These are phyloP conservation scores for Xenotilapia leptura DNA, from an alignment of 2,113 vertebrate genomes.

Conservation along the genomic window DNA sequence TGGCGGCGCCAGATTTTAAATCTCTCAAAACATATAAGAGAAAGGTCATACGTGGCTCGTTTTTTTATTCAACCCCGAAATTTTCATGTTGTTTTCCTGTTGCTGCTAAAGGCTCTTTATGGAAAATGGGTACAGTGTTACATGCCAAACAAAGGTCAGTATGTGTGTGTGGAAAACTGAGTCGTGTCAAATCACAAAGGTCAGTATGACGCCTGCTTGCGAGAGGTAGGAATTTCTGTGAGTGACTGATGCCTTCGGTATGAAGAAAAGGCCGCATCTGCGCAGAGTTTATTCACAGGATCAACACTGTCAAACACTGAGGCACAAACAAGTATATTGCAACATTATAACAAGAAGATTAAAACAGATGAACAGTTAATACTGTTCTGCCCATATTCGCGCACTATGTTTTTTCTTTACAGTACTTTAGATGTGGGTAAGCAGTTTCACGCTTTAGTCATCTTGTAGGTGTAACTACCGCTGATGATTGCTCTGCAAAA, in stretches of 20 bases:
- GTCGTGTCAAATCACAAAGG: conserved; percentile 47
- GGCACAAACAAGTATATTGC: neutral
- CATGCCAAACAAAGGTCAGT: conserved; percentile 67
- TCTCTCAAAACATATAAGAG: neutral
- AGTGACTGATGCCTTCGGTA: neutral
- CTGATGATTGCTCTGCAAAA: conserved; percentile 17
- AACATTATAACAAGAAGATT: neutral
- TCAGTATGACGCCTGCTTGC: conserved; percentile 34
- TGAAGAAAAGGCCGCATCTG: neutral
- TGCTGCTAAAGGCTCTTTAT: conserved; percentile 43
- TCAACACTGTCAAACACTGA: neutral
- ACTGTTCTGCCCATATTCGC: neutral
- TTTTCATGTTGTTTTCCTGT: conserved; percentile 17
- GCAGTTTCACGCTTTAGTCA: neutral
- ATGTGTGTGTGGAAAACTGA: conserved; percentile 28
- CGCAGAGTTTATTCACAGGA: neutral
- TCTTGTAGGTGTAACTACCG: conserved; percentile 30
- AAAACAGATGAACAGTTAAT: neutral
- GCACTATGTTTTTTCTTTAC: neutral
- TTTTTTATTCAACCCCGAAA: neutral
- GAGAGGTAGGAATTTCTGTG: neutral
- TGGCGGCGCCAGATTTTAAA: conserved; percentile 9
- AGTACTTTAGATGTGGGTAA: neutral
- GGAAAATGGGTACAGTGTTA: conserved; percentile 49
- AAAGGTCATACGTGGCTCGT: neutral